A percentile compares a stretch with the other conserved stretches of the same genome.
Conservation (phyloP, 1,140 invertebrate species). For the Leptinotarsa texana region DNA sequence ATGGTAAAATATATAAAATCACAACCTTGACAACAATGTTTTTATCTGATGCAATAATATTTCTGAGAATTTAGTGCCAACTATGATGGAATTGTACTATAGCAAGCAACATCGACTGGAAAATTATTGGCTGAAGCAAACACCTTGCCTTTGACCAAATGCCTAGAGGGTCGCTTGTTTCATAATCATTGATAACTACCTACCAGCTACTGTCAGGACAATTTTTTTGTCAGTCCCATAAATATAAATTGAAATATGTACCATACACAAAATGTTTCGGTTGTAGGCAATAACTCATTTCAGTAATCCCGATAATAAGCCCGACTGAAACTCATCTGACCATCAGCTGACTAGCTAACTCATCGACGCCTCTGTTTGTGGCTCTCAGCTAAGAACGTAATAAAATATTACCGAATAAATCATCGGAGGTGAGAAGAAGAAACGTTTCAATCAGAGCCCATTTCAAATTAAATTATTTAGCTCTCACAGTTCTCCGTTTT, state of each 20-base stretch:
- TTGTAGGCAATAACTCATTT: background rate
- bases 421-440: conserved; percentile 39
- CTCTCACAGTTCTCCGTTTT: conserved; percentile 28
- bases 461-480: conserved; percentile 46
- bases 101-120: no score
- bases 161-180: no score
- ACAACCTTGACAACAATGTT: no score
- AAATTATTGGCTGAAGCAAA: no score
- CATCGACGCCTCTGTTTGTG: background rate
- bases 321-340: background rate
- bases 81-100: no score
- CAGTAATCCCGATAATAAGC: background rate
- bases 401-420: conserved; percentile 39
- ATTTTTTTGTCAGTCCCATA: background rate
- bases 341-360: background rate
- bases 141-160: no score
- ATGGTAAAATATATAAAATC: no score
- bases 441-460: conserved; percentile 40
- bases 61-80: no score
- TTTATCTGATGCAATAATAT: no score
- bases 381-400: conserved; percentile 15
- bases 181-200: no score
- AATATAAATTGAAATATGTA: conserved; percentile 1
- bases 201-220: no score
- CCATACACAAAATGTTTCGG: background rate